Percentiles rank a stretch among this genome's conserved stretches.
Evolutionary conservation across 2,113 vertebrate species (phyloP).

Genomic region (Burhinus bistriatus): DNA sequence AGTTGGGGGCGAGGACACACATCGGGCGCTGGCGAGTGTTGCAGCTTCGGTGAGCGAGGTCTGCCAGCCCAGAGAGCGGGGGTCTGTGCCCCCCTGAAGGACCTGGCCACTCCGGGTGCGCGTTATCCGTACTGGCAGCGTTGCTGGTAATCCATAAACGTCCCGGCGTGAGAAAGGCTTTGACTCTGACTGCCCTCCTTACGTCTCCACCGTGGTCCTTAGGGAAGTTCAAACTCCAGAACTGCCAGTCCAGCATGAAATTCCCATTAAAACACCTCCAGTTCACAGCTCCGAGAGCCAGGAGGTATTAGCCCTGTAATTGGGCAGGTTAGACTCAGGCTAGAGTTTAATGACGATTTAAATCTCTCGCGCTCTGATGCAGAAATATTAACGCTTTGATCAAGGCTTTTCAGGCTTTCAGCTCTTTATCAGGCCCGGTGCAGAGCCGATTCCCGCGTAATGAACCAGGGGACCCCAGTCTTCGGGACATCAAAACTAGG

Average conservation of each 20-base stretch:
- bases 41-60: no score
- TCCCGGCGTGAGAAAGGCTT: fast-evolving
- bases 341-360: background rate
- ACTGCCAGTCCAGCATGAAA: background rate
- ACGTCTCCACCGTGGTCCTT: background rate
- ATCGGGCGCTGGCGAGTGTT: fast-evolving
- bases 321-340: background rate
- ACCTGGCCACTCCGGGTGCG: fast-evolving
- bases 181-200: background rate
- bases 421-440: background rate
- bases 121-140: fast-evolving
- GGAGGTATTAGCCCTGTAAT: background rate
- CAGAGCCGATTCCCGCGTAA: background rate
- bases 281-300: background rate
- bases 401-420: background rate
- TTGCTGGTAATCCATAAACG: background rate
- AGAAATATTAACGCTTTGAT: background rate
- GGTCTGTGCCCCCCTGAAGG: background rate
- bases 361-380: background rate
- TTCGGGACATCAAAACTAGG: background rate
- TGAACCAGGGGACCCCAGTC: background rate
- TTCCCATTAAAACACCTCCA: background rate
- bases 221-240: background rate
- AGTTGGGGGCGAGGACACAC: background rate
- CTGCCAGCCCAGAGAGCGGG: background rate